phyloP scores from a whole-genome alignment of 1,140 invertebrate genomes.

The Diachasma alloeum region DNA sequence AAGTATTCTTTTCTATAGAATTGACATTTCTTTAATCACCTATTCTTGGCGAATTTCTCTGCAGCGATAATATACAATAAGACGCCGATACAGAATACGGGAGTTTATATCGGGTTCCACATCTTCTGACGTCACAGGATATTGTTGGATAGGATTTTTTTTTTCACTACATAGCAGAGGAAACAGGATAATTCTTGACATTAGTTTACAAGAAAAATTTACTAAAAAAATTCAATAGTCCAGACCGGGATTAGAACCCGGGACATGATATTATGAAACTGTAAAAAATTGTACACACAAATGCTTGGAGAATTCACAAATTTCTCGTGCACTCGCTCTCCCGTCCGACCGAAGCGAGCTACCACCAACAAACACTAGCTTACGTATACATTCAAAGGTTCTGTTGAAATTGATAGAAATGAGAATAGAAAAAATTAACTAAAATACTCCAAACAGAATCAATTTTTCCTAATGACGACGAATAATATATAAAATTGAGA shows the following conservation, averaged over 20 bases:
- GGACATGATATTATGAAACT: slow-evolving; percentile 32
- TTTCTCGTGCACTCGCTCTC: slow-evolving; percentile 26
- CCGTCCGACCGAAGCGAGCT: slow-evolving; percentile 36
- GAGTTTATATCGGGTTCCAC: too few species aligned
- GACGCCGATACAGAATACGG: too few species aligned
- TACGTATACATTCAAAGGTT: slow-evolving; percentile 29
- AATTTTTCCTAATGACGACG: too few species aligned
- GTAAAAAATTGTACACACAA: slow-evolving; percentile 47
- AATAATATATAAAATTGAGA: not conserved
- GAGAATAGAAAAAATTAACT: not conserved
- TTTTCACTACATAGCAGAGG: too few species aligned
- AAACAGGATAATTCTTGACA: too few species aligned
- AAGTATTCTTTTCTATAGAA: not conserved
- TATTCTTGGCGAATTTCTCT: too few species aligned
- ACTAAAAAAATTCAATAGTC: too few species aligned
- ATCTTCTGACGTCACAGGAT: too few species aligned
- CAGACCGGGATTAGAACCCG: too few species aligned
- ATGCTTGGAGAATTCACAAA: slow-evolving; percentile 30
- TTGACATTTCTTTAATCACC: not conserved
- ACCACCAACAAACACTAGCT: slow-evolving; percentile 43
- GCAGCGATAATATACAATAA: too few species aligned
- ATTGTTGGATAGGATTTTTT: too few species aligned
- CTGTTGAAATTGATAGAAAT: not conserved
- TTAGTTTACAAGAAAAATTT: too few species aligned
- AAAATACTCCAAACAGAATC: not conserved